Base-by-base conservation (phyloP, 2,888 invertebrate species). In the Megalurothrips usitatus region DNA sequence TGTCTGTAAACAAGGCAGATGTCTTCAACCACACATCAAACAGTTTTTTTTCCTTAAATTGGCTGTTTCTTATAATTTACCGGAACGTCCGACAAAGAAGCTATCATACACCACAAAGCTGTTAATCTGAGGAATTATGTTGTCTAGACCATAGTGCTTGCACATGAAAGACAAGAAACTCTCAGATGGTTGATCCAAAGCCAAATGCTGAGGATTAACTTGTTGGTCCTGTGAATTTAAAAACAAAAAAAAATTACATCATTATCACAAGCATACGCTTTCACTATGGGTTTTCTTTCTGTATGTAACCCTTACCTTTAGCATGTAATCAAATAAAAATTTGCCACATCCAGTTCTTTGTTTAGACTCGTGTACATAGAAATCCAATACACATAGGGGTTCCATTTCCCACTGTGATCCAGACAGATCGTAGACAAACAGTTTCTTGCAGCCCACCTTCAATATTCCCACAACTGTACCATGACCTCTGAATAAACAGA, bases 111-210 rank as follows among this genome's bases (percentile, higher is more conserved):
- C 92, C 63, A 95, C 96, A 88, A 94, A 96, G 87, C 96, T 95
- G 87, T 96, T 96, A 85, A 93, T 92, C 87, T 96, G 96, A 78
- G 93, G 93, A 83, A 96, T 91, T 26, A 92, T 91, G 49, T 88
- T 88, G 81, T 89, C 89, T 0, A 91, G 88, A 26, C 90, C 90
- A 87, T 96, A 98, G 87, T 97, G 94, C 86, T 95, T 96, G 75
- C 89, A 89, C 34, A 99, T 88, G 87, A 99, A 99, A 52, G 91
- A 91, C 84, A 95, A 89, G 85, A 98, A 93, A 87, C 97, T 97
- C 80, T 93, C 91, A 0, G 98, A 98, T 0, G 98, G 99, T 78
- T 96, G 91, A 87, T 99, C 98, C 83, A 98, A 93, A 0, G 99
- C 97, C 85, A 98, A 88, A 86, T 94, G 92, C 4, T 91, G 88